Evolutionary conservation across 2,113 vertebrate genomes (phyloP), one percentile per base, ranked within the genome.

Genomic region (Indicator indicator): DNA sequence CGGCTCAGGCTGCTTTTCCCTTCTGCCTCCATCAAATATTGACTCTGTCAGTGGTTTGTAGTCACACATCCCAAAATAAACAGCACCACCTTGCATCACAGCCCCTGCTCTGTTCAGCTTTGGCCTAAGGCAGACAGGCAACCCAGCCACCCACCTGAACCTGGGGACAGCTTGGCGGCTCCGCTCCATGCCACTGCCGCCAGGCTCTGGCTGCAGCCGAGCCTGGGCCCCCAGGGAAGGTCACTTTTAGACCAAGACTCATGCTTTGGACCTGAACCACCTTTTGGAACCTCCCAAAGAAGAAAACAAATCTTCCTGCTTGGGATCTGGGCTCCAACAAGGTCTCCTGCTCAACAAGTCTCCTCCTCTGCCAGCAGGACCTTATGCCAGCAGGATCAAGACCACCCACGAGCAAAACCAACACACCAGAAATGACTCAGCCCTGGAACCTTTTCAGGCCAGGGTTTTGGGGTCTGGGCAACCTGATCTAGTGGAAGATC

Each of bases 11-110:
- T 83, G 52, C 59, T 95, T 95, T 88, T 74, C 74, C 84, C 56
- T 81, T 68, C 64, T 94, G 63, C 94, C 94, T 85, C 70, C 93
- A 83, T 92, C 94, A 96, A 96, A 95, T 95, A 93, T 92, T 96
- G 90, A 86, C 89, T 91, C 85, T 83, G 90, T 36, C 64, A 28
- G 94, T 76, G 86, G 92, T 88, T 65, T 69, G 85, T 6, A 81
- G 70, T 82, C 92, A 84, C 77, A 91, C 60, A 88, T 69, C 63
- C 86, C 69, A 96, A 96, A 79, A 94, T 92, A 96, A 96, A 89
- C 80, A 90, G 24, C 32, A 5, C 48, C 76, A 40, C 82, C 91
- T 89, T 65, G 48, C 89, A 77, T 83, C 95, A 96, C 90, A 97
- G 86, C 83, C 78, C 40, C 48, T 4, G 24, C 78, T 91, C 69